A percentile compares a stretch with the other conserved stretches of the same genome.
phyloP scores from a whole-genome alignment of 2,888 invertebrate genomes.

The Agrochola circellaris region DNA sequence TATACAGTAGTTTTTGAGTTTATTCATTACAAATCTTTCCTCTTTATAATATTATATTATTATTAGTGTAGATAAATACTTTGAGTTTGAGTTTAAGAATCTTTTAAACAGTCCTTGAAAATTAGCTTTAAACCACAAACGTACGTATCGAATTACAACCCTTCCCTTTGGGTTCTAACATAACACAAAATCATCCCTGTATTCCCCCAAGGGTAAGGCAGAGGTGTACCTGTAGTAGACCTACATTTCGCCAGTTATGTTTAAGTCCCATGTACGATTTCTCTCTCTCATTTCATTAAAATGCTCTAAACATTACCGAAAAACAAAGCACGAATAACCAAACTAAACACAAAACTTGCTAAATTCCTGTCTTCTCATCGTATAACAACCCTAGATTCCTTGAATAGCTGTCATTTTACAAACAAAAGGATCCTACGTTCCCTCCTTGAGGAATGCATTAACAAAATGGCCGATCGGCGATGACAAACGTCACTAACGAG shows the following conservation, averaged over 20 bases:
- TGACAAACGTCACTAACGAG: constrained; percentile 70
- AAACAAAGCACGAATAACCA: constrained; percentile 17
- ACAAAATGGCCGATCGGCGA: constrained; percentile 74
- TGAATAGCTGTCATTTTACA: constrained; percentile 67
- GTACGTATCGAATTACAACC: not conserved
- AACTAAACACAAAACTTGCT: constrained; percentile 45
- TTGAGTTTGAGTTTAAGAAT: not conserved
- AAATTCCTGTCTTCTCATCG: constrained; percentile 53
- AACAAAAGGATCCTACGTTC: constrained; percentile 64
- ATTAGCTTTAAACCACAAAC: not conserved
- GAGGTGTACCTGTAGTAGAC: no score
- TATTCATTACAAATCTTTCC: no score
- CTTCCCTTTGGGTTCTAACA: not conserved
- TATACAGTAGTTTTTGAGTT: no score
- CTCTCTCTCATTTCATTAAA: not conserved
- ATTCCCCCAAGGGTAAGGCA: no score
- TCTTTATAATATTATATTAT: no score
- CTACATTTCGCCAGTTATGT: no score
- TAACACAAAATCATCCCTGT: no score
- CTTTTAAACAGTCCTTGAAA: not conserved
- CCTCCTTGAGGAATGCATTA: constrained; percentile 76
- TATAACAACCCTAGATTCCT: constrained; percentile 63
- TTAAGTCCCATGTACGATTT: not conserved
- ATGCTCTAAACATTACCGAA: not conserved
- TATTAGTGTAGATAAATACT: no score